A percentile compares a stretch with the other conserved stretches of the same genome.
phyloP scores from a whole-genome alignment of 35 echinoderm and acorn worm genomes.

The Lytechinus pictus region DNA sequence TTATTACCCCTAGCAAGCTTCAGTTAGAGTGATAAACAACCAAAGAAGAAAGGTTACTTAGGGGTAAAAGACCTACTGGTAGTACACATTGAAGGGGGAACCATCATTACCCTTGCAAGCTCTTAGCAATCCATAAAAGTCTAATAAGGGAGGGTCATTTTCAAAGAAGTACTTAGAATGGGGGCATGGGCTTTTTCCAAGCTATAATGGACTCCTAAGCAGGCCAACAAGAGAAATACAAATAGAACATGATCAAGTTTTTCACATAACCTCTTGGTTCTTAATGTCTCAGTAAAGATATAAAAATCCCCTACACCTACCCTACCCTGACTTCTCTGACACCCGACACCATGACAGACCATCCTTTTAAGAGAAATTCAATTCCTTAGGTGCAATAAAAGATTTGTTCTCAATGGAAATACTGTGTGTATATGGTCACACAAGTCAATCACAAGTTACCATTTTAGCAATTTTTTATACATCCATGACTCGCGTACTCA shows the following conservation, averaged over 20 bases:
- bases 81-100: not conserved
- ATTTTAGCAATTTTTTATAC: not conserved
- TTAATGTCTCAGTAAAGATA: not conserved
- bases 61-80: not conserved
- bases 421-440: not conserved
- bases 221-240: not conserved
- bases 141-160: not conserved
- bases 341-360: not conserved
- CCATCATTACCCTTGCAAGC: not conserved
- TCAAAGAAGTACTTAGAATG: not conserved
- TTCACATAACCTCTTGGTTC: not conserved
- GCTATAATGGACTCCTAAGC: not conserved
- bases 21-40: too few relatives aligned
- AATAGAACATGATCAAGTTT: not conserved
- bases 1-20: too few relatives aligned
- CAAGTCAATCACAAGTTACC: not conserved
- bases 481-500: not conserved
- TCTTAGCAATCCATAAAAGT: not conserved
- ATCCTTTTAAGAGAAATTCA: not conserved
- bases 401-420: not conserved
- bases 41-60: too few relatives aligned
- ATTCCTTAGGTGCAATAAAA: not conserved
- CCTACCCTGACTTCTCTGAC: not conserved
- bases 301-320: not conserved
- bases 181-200: not conserved